Conservation (phyloP, 2,113 vertebrate genomes). For the Cottus gobio region DNA sequence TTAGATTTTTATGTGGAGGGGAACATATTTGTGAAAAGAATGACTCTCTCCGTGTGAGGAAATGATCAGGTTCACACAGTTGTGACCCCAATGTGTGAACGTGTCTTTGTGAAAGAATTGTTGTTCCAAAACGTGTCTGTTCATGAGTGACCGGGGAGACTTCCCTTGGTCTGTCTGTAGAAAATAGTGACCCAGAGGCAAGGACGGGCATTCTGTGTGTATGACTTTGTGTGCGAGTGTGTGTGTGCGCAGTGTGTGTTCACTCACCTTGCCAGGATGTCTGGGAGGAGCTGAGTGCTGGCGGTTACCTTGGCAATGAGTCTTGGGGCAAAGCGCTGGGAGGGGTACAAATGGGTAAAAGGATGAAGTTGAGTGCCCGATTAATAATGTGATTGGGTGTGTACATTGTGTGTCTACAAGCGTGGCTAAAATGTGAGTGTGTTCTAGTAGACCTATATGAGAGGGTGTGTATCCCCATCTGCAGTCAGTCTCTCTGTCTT, state of each 20-base stretch:
- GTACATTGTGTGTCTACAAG: conserved; percentile 25
- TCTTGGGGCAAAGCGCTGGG: conserved; percentile 59
- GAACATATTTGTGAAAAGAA: conserved; percentile 34
- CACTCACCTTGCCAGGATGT: conserved; percentile 69
- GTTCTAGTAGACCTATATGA: conserved; percentile 3
- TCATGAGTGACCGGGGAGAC: conserved; percentile 29
- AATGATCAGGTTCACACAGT: conserved; percentile 40
- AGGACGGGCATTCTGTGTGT: conserved; percentile 7
- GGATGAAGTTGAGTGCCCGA: conserved; percentile 55
- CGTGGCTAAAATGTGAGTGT: conserved; percentile 6
- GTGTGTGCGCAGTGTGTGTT: conserved; percentile 11
- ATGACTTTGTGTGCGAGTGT: conserved; percentile 1
- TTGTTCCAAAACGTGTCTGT: conserved; percentile 20
- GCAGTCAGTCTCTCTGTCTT: conserved; percentile 31
- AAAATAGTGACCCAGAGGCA: conserved; percentile 45
- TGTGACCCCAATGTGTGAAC: conserved; percentile 16
- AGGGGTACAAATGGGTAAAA: conserved; percentile 64
- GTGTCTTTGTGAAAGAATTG: conserved; percentile 42
- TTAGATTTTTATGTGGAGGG: conserved; percentile 35
- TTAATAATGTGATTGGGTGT: conserved; percentile 67
- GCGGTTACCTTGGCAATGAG: conserved; percentile 68
- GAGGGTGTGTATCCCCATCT: conserved; percentile 39
- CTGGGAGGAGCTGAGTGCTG: conserved; percentile 55
- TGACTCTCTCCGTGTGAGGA: conserved; percentile 24
- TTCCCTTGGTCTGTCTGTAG: conserved; percentile 13